phyloP scores from a whole-genome alignment of 2,888 invertebrate genomes.

The Amblyjoppa proteus region DNA sequence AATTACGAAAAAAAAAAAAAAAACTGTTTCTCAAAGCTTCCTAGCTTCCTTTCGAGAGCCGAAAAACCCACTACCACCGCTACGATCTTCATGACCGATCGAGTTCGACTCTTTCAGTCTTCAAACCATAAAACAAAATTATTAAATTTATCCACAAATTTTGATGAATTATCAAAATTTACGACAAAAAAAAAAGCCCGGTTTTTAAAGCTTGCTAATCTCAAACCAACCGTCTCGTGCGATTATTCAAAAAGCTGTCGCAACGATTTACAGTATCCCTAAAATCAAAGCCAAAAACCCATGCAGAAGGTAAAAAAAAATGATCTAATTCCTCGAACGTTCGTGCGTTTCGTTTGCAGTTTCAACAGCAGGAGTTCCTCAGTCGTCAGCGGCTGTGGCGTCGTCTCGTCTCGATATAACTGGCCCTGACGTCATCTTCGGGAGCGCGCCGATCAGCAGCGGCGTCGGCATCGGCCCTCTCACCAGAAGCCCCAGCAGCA shows the following conservation, averaged over 20 bases:
- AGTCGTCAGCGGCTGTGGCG: constrained; percentile 69
- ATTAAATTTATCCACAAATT: too few species aligned
- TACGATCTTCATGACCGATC: neutral
- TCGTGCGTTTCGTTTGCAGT: constrained; percentile 56
- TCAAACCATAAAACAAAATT: neutral
- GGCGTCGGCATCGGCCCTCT: constrained; percentile 20
- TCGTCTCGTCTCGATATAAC: constrained; percentile 75
- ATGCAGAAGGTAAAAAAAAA: neutral
- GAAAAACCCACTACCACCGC: neutral
- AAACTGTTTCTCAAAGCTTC: neutral
- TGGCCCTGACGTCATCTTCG: constrained; percentile 73
- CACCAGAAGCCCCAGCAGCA: constrained; percentile 14
- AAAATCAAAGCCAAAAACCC: neutral
- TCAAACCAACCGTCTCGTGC: too few species aligned
- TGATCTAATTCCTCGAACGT: neutral
- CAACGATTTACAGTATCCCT: neutral
- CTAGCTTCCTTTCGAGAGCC: neutral
- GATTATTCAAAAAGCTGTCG: neutral
- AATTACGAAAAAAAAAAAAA: neutral
- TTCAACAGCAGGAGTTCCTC: constrained; percentile 26
- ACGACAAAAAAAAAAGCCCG: neutral
- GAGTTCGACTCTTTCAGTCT: neutral
- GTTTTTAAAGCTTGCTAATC: neutral
- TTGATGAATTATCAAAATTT: neutral
- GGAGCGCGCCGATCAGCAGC: constrained; percentile 44